Conservation (phyloP, 2,113 vertebrate genomes). For the Corapipo altera region DNA sequence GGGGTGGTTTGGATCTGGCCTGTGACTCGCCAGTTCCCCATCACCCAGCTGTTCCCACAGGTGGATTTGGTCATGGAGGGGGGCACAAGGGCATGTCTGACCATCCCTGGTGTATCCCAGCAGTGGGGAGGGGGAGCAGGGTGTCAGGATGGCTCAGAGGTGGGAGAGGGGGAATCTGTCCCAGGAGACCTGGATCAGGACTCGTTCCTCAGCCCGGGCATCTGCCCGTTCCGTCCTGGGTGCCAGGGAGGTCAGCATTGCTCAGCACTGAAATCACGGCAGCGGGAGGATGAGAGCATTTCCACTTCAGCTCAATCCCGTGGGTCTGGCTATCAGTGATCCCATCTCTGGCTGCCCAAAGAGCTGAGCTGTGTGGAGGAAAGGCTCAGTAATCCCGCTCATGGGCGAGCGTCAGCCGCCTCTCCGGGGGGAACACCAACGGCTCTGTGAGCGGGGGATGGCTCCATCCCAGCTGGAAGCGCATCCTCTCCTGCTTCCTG, state of each 20-base stretch:
- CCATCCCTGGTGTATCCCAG: background rate
- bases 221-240: rapidly evolving
- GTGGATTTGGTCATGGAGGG: background rate
- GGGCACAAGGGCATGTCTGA: rapidly evolving
- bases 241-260: background rate
- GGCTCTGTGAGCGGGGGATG: rapidly evolving
- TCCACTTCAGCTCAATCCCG: background rate
- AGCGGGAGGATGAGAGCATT: background rate
- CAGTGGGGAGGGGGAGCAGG: rapidly evolving
- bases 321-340: background rate
- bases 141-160: rapidly evolving
- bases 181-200: rapidly evolving
- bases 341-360: background rate
- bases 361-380: background rate
- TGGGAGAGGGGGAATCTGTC: too few species aligned
- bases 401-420: background rate
- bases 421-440: background rate
- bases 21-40: rapidly evolving
- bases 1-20: background rate
- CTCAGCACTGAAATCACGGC: background rate
- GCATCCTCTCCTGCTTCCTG: background rate
- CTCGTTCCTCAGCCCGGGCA: background rate
- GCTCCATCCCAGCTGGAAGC: background rate
- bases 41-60: rapidly evolving
- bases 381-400: background rate